Evolutionary conservation across 2,888 invertebrate species (phyloP), one percentile per base, ranked within the genome.

Genomic region (Standfussiana lucernea): DNA sequence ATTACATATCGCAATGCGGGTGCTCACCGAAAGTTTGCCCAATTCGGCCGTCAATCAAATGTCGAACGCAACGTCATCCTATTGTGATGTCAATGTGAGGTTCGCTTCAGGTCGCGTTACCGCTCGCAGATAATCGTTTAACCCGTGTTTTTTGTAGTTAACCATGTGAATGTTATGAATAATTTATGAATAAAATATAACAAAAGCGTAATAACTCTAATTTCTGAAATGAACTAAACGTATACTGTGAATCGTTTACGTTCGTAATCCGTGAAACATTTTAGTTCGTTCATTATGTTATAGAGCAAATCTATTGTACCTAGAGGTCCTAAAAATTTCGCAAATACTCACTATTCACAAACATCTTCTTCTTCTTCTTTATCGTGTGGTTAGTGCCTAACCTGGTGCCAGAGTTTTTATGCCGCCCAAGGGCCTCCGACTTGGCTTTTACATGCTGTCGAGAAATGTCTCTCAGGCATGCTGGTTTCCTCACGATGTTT

Each of bases 1-100:
- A 93, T 93, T 92, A 92, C 91, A 89, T 89, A 92, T 93, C 92
- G 91, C 90, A 89, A 93, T 93, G 91, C 93, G 92, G 92, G 93
- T 86, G 89, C 86, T 89, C 87, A 84, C 89, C 88, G 74, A 91
- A 92, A 91, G 89, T 91, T 92, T 91, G 89, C 89, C 87, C 84
- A 84, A 87, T 89, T 89, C 85, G 74, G 69, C 87, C 88, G 92
- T 93, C 94, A 92, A 91, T 93, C 93, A 93, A 86, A 90, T 75
- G 90, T 89, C 90, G 84, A 84, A 81, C 83, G 82, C 85, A 87
- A 88, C 90, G 84, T 89, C 86, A 89, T 83, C 73, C 87, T 72
- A 89, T 90, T 90, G 90, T 87, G 68, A 86, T 88, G 88, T 89
- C 89, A 88, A 84, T 86, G 75, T 53, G 45, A 75, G 69, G 76